Percentiles rank a stretch among this genome's conserved stretches.
phyloP scores from a whole-genome alignment of 2,888 invertebrate species.

The Stenodera caucasica region DNA sequence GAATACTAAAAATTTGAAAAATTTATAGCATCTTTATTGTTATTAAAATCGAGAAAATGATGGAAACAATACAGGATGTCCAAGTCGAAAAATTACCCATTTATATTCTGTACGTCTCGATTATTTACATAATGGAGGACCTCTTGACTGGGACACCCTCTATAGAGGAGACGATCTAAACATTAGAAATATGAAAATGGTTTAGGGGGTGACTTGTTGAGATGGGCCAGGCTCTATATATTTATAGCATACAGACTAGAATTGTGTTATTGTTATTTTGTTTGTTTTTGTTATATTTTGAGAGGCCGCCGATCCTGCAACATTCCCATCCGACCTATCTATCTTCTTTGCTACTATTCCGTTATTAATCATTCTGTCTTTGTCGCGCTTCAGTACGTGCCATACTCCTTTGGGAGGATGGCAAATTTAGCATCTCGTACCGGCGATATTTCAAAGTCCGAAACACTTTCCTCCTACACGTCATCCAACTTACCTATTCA shows the following conservation, averaged over 20 bases:
- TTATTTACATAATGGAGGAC: too few species aligned
- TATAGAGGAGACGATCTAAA: conserved; percentile 40
- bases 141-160: too few species aligned
- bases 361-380: conserved; percentile 50
- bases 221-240: not conserved
- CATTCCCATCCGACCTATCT: conserved; percentile 39
- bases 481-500: conserved; percentile 22
- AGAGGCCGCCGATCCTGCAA: conserved; percentile 29
- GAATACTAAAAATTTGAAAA: conserved; percentile 19
- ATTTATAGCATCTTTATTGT: conserved; percentile 35
- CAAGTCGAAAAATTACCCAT: too few species aligned
- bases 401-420: conserved; percentile 46
- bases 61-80: too few species aligned
- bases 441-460: conserved; percentile 53
- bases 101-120: too few species aligned
- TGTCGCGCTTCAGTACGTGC: conserved; percentile 42
- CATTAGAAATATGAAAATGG: conserved; percentile 41
- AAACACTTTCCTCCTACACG: conserved; percentile 46
- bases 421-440: conserved; percentile 51
- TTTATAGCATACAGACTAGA: not conserved
- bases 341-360: conserved; percentile 39
- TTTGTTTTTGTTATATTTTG: too few species aligned
- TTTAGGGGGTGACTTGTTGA: conserved; percentile 27
- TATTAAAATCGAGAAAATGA: conserved; percentile 9
- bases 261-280: not conserved